Conservation (phyloP, 2,113 vertebrate species). For the Astur gentilis region DNA sequence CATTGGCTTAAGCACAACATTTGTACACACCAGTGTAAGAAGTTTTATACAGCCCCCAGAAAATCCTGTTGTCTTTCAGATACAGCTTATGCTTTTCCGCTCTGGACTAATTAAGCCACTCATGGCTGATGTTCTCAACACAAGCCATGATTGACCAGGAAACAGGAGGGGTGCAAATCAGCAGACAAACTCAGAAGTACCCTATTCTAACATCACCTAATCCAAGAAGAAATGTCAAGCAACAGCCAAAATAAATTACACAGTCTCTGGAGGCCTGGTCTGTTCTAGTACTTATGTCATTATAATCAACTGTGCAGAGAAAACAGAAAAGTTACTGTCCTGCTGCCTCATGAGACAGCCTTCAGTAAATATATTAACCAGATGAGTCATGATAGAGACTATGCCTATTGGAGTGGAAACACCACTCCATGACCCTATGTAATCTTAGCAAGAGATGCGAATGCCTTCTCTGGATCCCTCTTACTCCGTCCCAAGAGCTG, state of each 20-base stretch:
- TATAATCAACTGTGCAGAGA: constrained; percentile 34
- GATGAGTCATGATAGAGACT: constrained; percentile 59
- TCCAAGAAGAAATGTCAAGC: neutral
- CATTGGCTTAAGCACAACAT: neutral
- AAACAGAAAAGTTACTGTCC: constrained; percentile 49
- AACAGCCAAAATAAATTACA: constrained; percentile 43
- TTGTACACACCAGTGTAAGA: neutral
- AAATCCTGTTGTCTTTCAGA: constrained; percentile 25
- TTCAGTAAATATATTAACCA: constrained; percentile 44
- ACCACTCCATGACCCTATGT: neutral
- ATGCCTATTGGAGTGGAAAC: constrained; percentile 5
- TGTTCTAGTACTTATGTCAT: constrained; percentile 54
- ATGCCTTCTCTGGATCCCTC: neutral
- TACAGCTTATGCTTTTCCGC: neutral
- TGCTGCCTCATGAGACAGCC: constrained; percentile 8
- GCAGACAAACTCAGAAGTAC: neutral
- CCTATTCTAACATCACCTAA: constrained; percentile 21
- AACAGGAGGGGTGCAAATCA: constrained; percentile 5
- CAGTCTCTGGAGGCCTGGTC: neutral
- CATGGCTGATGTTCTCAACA: neutral
- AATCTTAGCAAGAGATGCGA: neutral
- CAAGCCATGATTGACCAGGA: neutral
- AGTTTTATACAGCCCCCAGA: neutral
- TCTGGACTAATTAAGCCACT: constrained; percentile 4
- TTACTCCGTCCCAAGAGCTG: neutral